Conservation (phyloP, 2,113 vertebrate genomes). For the Cyphomyrus discorhynchus region DNA sequence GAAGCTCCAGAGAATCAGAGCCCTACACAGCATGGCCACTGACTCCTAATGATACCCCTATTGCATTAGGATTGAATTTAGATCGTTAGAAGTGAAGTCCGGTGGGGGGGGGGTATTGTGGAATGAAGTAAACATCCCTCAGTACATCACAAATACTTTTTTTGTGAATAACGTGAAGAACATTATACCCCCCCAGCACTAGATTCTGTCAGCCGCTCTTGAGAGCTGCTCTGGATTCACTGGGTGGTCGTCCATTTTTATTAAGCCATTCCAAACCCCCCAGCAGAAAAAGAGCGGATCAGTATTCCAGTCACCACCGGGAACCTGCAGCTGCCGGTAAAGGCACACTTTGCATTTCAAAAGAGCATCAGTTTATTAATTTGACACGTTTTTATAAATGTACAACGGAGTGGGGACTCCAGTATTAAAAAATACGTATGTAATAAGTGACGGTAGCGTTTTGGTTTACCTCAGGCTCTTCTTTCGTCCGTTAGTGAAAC, state of each 20-base stretch:
- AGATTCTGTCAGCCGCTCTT: neutral
- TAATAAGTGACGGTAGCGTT: neutral
- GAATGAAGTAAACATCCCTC: neutral
- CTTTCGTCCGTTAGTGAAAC: neutral
- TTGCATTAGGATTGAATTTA: slow-evolving; percentile 39
- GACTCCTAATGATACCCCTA: slow-evolving; percentile 51
- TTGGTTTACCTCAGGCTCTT: neutral
- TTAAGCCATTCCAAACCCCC: neutral
- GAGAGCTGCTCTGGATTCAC: neutral
- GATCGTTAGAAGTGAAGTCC: neutral
- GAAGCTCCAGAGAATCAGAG: slow-evolving; percentile 48
- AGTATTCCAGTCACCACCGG: neutral
- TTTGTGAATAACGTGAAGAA: neutral
- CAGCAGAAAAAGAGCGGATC: neutral
- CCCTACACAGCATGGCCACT: slow-evolving; percentile 34
- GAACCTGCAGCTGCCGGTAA: neutral
- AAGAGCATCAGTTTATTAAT: slow-evolving; percentile 13
- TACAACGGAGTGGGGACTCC: neutral
- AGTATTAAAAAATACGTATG: neutral
- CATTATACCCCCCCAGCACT: neutral
- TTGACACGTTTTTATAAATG: neutral
- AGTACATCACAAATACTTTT: neutral
- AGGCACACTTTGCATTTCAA: neutral
- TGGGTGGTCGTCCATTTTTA: neutral
- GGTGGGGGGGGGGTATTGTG: neutral